Evolutionary conservation across 37 sponge, comb jelly and placozoan genomes (phyloP).

Genomic region (Lycopodina hypogea): DNA sequence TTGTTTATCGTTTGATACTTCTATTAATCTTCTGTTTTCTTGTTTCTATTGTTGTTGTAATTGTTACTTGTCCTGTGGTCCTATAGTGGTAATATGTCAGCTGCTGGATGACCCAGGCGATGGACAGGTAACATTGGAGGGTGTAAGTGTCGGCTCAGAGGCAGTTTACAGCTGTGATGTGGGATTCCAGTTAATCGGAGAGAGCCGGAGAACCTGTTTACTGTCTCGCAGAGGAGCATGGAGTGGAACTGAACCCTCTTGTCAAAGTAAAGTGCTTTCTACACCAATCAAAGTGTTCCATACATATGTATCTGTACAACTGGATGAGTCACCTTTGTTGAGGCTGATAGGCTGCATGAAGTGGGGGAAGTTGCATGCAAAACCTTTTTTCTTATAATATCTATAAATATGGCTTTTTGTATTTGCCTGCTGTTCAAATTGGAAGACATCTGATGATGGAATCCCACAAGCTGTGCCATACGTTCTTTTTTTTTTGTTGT

Average conservation of each 20-base stretch:
- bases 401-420: too few relatives aligned
- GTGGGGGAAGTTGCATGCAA: too few relatives aligned
- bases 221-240: neutral
- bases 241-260: constrained; percentile 9
- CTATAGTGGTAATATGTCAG: neutral
- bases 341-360: too few relatives aligned
- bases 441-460: too few relatives aligned
- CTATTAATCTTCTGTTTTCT: too few relatives aligned
- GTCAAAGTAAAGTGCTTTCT: neutral
- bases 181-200: neutral
- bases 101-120: neutral
- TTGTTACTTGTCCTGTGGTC: neutral
- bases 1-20: too few relatives aligned
- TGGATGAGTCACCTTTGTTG: too few relatives aligned
- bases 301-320: too few relatives aligned
- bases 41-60: neutral
- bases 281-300: neutral
- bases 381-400: too few relatives aligned
- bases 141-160: neutral
- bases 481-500: too few relatives aligned
- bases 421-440: too few relatives aligned
- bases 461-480: too few relatives aligned
- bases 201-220: neutral
- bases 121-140: neutral
- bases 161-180: constrained; percentile 2